Base-by-base conservation (phyloP, 1,140 invertebrate species). In the Drosophila pectinifera region DNA sequence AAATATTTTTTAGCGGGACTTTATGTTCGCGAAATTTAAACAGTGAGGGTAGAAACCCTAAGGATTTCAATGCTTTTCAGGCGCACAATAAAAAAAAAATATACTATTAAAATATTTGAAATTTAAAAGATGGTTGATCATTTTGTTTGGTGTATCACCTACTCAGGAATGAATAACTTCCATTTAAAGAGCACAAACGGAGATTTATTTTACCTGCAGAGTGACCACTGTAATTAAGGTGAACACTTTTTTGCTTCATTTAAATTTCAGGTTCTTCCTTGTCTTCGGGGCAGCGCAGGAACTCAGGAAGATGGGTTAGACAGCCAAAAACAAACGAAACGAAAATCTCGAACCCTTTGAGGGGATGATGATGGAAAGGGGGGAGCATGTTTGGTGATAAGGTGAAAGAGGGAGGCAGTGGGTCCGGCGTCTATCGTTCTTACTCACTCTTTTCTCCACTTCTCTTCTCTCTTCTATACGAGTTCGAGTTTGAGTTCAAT, bases 401-500 rank as follows among this genome's bases (percentile, higher is more conserved):
- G 36, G 36, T n/a, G 18, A 41, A 22, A 10, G 24, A 20, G 36
- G 59, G 16, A 61, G 24, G 24, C 11, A 39, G 46, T 24, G 20
- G 28, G 57, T 11, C 46, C 28, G 18, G 58, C 34, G 53, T 55
- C 28, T n/a, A 38, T 22, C 22, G 24, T 59, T 59, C 36, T 59
- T 13, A 36, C 7, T 63, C 54, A 39, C 24, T 59, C 36, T 31
- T 26, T 39, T 58, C 38, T 58, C 13, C 41, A 42, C 20, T 59
- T 13, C 26, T n/a, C 41, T 42, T 16, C 43, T 61, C 26, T 58
- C 38, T 41, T 58, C 38, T 41, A 31, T 14, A 59, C 16, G 24
- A 36, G 24, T 22, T 64, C 36, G 59, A 68, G 43, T 68, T 69
- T 43, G 83, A 86, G 82, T 86, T 86, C 83, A 86, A 88, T 78